Conservation (phyloP, 1,140 invertebrate genomes). For the Cryptotermes secundus region DNA sequence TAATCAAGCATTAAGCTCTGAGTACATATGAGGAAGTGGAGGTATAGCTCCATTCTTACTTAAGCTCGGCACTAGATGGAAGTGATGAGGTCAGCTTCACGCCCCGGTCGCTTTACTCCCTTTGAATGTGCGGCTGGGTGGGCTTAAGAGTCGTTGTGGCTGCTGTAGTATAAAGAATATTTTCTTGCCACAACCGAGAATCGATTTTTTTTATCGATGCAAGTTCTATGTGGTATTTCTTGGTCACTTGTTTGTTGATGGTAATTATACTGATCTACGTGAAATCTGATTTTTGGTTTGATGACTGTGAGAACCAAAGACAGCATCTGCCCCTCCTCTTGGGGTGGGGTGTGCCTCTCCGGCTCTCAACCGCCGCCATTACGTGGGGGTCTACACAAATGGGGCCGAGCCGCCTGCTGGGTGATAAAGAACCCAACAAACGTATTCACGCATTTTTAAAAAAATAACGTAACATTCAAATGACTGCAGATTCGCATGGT, state of each 20-base stretch:
- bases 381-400: conserved; percentile 3
- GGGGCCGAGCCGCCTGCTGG: background rate
- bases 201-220: too few species aligned
- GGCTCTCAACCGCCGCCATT: background rate
- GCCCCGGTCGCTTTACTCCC: too few species aligned
- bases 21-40: too few species aligned
- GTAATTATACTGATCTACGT: background rate
- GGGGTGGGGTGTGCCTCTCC: background rate
- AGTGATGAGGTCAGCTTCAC: too few species aligned
- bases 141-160: too few species aligned
- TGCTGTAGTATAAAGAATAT: too few species aligned
- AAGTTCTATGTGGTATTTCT: background rate
- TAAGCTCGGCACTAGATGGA: too few species aligned
- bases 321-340: background rate
- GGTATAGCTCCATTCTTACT: too few species aligned
- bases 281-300: conserved; percentile 3
- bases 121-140: too few species aligned
- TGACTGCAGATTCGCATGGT: background rate
- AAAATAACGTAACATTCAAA: conserved; percentile 19
- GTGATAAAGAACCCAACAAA: background rate
- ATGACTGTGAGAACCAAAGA: background rate
- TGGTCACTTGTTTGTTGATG: background rate
- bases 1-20: too few species aligned
- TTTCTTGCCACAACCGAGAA: too few species aligned
- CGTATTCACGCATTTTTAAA: conserved; percentile 4